A percentile compares a stretch with the other conserved stretches of the same genome.
These are phyloP conservation scores for Atopsyche davidsoni DNA, from an alignment of 1,140 invertebrate genomes.

Conservation along the genomic window DNA sequence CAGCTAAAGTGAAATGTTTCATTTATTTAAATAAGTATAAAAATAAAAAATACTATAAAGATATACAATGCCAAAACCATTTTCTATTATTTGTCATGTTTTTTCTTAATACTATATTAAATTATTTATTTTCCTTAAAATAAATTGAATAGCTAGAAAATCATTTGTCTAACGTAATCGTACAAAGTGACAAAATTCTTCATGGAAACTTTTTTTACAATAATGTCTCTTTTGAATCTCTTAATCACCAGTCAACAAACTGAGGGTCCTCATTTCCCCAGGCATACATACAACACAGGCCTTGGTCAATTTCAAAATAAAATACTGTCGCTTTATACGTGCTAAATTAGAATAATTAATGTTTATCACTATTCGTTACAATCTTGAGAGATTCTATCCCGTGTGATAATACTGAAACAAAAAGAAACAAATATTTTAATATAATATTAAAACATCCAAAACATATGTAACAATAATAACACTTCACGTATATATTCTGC, in stretches of 20 bases:
- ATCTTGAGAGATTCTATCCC: slow-evolving; percentile 27
- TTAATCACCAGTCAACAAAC: slow-evolving; percentile 19
- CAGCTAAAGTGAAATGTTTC: neutral
- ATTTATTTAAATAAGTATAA: neutral
- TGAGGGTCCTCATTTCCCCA: slow-evolving; percentile 5
- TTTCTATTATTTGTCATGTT: neutral
- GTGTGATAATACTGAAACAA: slow-evolving; percentile 29
- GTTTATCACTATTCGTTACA: slow-evolving; percentile 19
- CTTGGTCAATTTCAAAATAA: slow-evolving; percentile 29
- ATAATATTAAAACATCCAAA: neutral
- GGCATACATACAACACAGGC: slow-evolving; percentile 6
- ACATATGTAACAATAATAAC: neutral
- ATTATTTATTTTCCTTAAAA: no score
- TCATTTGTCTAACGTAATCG: slow-evolving; percentile 5
- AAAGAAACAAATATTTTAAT: slow-evolving; percentile 10
- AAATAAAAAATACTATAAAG: neutral
- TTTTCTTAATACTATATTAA: no score
- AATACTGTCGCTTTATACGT: slow-evolving; percentile 28
- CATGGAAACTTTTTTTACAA: slow-evolving; percentile 12
- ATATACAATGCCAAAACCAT: neutral
- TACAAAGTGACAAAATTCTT: slow-evolving; percentile 10
- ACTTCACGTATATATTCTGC: no score
- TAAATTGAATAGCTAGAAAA: slow-evolving; percentile 17
- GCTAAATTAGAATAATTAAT: slow-evolving; percentile 23
- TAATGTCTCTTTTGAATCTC: slow-evolving; percentile 15